phyloP scores from a whole-genome alignment of 2,797 vertebrate genomes.

The Phaenicophaeus curvirostris region DNA sequence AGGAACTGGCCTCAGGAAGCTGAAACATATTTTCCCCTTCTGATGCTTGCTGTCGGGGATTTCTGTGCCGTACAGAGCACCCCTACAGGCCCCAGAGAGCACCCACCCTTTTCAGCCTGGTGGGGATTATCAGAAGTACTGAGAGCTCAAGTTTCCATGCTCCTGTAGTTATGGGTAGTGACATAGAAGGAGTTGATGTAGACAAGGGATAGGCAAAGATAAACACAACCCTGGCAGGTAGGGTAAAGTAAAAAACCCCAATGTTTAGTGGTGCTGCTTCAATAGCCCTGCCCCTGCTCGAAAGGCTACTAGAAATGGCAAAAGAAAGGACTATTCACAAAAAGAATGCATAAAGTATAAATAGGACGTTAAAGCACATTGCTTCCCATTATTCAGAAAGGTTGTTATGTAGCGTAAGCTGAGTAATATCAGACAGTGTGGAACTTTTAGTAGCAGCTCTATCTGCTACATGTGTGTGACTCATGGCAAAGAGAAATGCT shows the following conservation, averaged over 20 bases:
- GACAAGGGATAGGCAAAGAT: neutral
- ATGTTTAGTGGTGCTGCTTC: neutral
- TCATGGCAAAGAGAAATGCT: neutral
- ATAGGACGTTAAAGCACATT: neutral
- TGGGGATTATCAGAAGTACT: neutral
- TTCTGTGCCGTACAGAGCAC: neutral
- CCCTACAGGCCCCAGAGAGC: neutral
- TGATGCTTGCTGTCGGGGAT: neutral
- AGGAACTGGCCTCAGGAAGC: neutral
- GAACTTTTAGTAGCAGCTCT: constrained; percentile 4
- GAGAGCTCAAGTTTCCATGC: neutral
- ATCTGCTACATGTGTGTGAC: neutral
- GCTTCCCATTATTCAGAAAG: neutral
- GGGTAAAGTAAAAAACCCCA: neutral
- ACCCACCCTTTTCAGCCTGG: neutral
- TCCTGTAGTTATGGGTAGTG: neutral
- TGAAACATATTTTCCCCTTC: neutral
- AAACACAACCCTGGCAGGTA: neutral
- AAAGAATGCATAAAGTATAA: neutral
- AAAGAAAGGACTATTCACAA: neutral
- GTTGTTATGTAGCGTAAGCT: neutral
- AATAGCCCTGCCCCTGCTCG: neutral
- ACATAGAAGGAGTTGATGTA: neutral
- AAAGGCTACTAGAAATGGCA: neutral
- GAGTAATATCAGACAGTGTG: neutral